phyloP scores from a whole-genome alignment of 2,888 invertebrate species.

The Drosophila prostipennis region DNA sequence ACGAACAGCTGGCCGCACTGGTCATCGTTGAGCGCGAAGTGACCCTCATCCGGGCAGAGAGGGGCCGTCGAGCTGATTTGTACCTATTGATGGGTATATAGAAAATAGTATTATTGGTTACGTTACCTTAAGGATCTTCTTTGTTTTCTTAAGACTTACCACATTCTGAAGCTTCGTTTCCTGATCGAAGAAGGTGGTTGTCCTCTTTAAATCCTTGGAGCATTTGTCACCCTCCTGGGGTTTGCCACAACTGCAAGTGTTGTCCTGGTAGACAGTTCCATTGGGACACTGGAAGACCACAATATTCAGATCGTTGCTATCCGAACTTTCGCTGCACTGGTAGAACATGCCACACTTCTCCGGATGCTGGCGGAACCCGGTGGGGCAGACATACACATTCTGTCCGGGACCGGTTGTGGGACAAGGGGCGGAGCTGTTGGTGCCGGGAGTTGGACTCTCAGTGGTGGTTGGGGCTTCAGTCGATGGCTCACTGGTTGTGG shows the following conservation, averaged over 20 bases:
- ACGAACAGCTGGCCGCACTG: constrained; percentile 90
- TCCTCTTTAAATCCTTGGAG: constrained; percentile 54
- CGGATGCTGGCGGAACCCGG: constrained; percentile 92
- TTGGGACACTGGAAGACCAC: constrained; percentile 91
- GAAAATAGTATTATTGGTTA: background rate
- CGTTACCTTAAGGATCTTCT: background rate
- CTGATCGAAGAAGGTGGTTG: constrained; percentile 62
- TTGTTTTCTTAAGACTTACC: constrained; percentile 56
- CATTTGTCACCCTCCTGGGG: constrained; percentile 85
- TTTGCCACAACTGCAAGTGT: constrained; percentile 89
- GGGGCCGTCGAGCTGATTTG: constrained; percentile 86
- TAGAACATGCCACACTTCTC: constrained; percentile 93
- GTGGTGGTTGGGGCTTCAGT: constrained; percentile 32
- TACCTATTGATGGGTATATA: constrained; percentile 86
- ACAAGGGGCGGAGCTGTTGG: constrained; percentile 49
- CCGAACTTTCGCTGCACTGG: constrained; percentile 89
- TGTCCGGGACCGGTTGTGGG: constrained; percentile 86
- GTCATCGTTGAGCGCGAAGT: constrained; percentile 88
- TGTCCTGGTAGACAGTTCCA: constrained; percentile 90
- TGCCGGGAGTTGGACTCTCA: constrained; percentile 24
- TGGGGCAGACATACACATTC: constrained; percentile 90
- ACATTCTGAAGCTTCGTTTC: constrained; percentile 68
- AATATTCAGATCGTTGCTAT: constrained; percentile 89
- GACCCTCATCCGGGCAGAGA: constrained; percentile 89
- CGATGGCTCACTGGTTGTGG: constrained; percentile 30